Evolutionary conservation across 2,113 vertebrate genomes (phyloP), one percentile per base, ranked within the genome.

Genomic region (Periophthalmodon schlosseri): DNA sequence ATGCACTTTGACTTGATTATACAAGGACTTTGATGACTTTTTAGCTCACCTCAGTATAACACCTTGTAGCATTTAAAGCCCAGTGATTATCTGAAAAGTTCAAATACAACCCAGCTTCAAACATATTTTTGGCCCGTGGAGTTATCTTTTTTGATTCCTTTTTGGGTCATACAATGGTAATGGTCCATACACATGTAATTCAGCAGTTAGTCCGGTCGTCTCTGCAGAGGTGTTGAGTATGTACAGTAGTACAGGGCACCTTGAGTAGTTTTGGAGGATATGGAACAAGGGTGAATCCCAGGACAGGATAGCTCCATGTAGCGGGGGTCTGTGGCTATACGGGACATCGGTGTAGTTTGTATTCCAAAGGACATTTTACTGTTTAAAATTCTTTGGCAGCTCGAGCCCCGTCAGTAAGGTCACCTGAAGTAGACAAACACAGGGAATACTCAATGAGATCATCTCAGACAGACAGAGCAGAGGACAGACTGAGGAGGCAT

Each of bases 361-460:
- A 39, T 84, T 74, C 52, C 84, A 66, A 39, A 3, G 72, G n/a
- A n/a, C 69, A 16, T 69, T 60, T 81, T 84, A 91, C 91, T 90
- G 93, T 76, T 91, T 91, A 70, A 94, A 85, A 78, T 82, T 95
- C 76, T 95, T 95, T 73, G 97, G 96, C 80, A 98, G 92, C 80
- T 97, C 96, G 89, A 99, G 86, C 81, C 97, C 97, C 0, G 96
- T 97, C 72, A 95, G 92, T 71, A 99, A 84, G 52, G 97, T 99
- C 87, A 97, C 97, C 97, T 99, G 87, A 4, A 80, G 69, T 61
- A 78, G 84, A 84, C 87, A 87, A 87, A 75, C 58, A 70, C 18
- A 76, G 71, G 44, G 63, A 70, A 69, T 50, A 20, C 8, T 36
- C 23, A 8, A 7, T 44, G 36, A 72, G 39, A 66, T 67, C 60